Base-by-base conservation (phyloP, 2,113 vertebrate species). In the Poeciliopsis turrubarensis region DNA sequence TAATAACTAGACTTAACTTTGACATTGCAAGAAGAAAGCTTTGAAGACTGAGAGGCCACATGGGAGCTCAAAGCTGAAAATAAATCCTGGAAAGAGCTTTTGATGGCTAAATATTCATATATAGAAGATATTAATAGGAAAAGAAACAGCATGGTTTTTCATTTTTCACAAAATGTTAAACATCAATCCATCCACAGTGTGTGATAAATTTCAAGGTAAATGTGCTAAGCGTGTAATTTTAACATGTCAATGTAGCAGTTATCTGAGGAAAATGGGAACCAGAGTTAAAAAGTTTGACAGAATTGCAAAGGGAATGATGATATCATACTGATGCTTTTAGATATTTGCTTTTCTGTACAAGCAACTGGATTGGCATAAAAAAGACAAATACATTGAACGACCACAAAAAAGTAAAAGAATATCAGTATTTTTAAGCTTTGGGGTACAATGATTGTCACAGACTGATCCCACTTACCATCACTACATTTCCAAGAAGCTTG, bases 11-110 rank as follows among this genome's bases (percentile, higher is more conserved):
- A 72, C 68, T 70, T 84, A 66, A 61, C 68, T 60, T 41, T 14
- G 27, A 39, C 63, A 1, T 26, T 76, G 7, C 9, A 30, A 31
- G 72, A 32, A 30, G 22, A 81, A 65, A 66, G 57, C 66, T 76
- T 37, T 80, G 61, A 81, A 74, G 54, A 51, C 41, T 54, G 54
- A 79, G 73, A 72, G 64, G 63, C 68, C 31, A 63, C 44, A 3
- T 14, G 73, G 66, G 73, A 77, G 44, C 44, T 78, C 9, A 77
- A 72, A 30, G 34, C 19, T 68, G 39, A 22, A 14, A 71, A 51
- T 39, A 57, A 68, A 73, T 57, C 31, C 31, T 13, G 13, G 60
- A 47, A 64, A 71, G 34, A 65, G 67, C 51, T 22, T 51, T 17
- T 19, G 67, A 37, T 65, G 25, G 29, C 9, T 9, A 37, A 11